A percentile compares a stretch with the other conserved stretches of the same genome.
Conservation (phyloP, 1,140 invertebrate species). For the Parasteatoda tepidariorum region DNA sequence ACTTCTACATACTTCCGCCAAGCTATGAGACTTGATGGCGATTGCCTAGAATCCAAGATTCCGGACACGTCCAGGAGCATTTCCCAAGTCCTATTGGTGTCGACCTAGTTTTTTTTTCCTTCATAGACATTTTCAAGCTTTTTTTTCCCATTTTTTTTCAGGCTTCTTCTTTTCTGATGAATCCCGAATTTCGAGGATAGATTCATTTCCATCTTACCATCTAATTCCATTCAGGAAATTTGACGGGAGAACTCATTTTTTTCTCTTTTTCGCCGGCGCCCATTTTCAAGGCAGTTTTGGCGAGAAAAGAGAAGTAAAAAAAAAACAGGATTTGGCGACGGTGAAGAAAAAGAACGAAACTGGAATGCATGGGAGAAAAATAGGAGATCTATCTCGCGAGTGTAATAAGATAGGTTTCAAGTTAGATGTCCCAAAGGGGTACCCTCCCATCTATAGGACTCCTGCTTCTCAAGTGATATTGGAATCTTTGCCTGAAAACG, state of each 20-base stretch:
- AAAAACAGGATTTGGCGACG: conserved; percentile 1
- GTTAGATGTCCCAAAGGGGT: neutral
- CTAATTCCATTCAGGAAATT: conserved; percentile 58
- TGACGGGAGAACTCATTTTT: conserved; percentile 45
- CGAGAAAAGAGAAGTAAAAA: neutral
- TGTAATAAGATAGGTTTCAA: conserved; percentile 36
- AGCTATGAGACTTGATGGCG: conserved; percentile 50
- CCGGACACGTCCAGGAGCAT: conserved; percentile 33
- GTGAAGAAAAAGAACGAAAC: neutral
- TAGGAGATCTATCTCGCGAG: neutral
- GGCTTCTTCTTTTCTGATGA: conserved; percentile 22
- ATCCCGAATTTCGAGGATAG: conserved; percentile 42
- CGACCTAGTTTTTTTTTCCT: conserved; percentile 30
- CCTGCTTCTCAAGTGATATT: conserved; percentile 7
- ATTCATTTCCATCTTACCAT: conserved; percentile 56
- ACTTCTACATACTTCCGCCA: conserved; percentile 41
- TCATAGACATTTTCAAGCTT: neutral
- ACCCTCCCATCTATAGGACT: neutral
- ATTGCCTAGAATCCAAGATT: conserved; percentile 10
- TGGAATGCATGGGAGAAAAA: neutral
- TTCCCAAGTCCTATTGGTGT: conserved; percentile 51
- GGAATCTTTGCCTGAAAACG: conserved; percentile 8
- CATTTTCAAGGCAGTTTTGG: neutral
- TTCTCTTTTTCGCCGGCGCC: conserved; percentile 7
- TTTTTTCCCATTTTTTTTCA: neutral